Evolutionary conservation across 1,140 invertebrate genomes (phyloP).

Genomic region (Papilio aristodemus): DNA sequence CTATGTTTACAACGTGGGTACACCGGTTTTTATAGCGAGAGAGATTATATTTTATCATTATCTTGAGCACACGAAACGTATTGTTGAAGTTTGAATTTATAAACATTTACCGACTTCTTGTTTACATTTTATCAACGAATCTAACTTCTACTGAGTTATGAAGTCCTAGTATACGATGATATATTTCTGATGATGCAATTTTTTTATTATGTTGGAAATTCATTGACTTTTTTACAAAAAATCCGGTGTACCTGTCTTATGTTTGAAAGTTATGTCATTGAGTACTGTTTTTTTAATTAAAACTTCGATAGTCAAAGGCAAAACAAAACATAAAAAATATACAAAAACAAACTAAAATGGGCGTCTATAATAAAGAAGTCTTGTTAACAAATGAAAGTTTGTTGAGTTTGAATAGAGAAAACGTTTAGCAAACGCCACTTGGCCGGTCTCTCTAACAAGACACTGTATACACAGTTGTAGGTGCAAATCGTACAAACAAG

Average conservation of each 20-base stretch:
- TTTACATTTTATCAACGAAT: slow-evolving; percentile 5
- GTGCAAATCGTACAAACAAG: slow-evolving; percentile 28
- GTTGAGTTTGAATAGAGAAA: slow-evolving; percentile 32
- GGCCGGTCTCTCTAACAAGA: slow-evolving; percentile 27
- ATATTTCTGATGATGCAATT: background rate
- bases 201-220: background rate
- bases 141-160: slow-evolving; percentile 4
- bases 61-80: slow-evolving; percentile 19
- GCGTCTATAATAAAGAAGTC: slow-evolving; percentile 8
- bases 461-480: slow-evolving; percentile 23
- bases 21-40: slow-evolving; percentile 49
- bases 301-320: too few relatives aligned
- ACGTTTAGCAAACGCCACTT: slow-evolving; percentile 23
- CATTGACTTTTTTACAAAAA: too few relatives aligned
- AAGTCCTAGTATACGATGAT: slow-evolving; percentile 17
- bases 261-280: too few relatives aligned
- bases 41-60: slow-evolving; percentile 33
- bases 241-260: too few relatives aligned
- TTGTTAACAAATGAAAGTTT: slow-evolving; percentile 31
- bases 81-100: slow-evolving; percentile 30
- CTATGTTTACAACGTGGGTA: slow-evolving; percentile 51
- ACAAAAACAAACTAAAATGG: background rate
- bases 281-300: too few relatives aligned
- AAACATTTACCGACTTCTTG: slow-evolving; percentile 12
- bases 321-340: background rate